Base-by-base conservation (phyloP, 92 coral and sea anemone species). In the Paragorgia papillata region DNA sequence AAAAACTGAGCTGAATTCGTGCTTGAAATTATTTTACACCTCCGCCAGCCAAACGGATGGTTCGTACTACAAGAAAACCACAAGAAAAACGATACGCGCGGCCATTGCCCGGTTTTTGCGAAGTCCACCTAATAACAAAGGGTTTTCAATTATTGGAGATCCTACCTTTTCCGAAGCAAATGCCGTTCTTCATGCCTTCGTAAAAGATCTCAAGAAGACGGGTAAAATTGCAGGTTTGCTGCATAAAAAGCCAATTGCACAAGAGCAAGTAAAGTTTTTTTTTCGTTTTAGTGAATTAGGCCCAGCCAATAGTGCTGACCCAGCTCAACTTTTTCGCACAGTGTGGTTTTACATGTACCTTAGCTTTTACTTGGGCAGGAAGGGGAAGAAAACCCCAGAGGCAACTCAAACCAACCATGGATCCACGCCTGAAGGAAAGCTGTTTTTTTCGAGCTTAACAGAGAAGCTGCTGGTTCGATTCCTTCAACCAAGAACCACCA, bases 91-190 rank as follows among this genome's bases (percentile, higher is more conserved):
- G 5, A 44, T 69, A 29, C 28, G 48, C n/a, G 46, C 41, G 0
- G 73, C 48, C 73, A 57, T 57, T 0, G 64, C 15, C 64, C 15
- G 64, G 28, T 57, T 24, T 8, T 25, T 57, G 21, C 28, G 9
- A 57, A 14, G 64, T 57, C 64, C 64, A 26, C 25, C 64, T 31
- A 57, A 57, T 5, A 57, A 6, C 25, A 0, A 17, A 17, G 25
- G n/a, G 4, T 37, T 37, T 37, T 37, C 43, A 37, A 37, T 37
- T 37, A 37, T 10, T 37, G 43, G 43, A 4, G 64, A 57, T 25
- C 64, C 64, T 57, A 21, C 64, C 64, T 57, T 57, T 31, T 26
- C 64, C 21, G 64, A 57, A 31, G 64, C 64, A 57, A 57, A 57
- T 20, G 21, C 64, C 12, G 0, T 57, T 13, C 64, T 57, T 12